Conservation (phyloP, 2,797 vertebrate species). For the Tadarida brasiliensis region DNA sequence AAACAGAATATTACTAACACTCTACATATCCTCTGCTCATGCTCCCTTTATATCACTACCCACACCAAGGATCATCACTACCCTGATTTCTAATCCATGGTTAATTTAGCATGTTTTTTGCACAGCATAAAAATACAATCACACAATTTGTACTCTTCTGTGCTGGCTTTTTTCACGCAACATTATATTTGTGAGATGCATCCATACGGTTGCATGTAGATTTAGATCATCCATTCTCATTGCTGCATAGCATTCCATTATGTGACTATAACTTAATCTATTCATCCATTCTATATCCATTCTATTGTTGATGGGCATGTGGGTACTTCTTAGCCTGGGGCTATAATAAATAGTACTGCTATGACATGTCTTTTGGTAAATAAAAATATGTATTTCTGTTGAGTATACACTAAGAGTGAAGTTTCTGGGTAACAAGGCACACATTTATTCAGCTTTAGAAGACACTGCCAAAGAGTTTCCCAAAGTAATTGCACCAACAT, state of each 20-base stretch:
- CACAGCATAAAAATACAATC: neutral
- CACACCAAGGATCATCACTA: neutral
- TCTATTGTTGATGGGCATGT: neutral
- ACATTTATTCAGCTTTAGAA: slow-evolving; percentile 60
- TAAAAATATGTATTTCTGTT: slow-evolving; percentile 37
- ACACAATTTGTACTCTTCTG: neutral
- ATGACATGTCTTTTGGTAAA: slow-evolving; percentile 28
- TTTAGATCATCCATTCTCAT: slow-evolving; percentile 17
- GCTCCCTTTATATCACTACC: neutral
- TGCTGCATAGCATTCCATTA: neutral
- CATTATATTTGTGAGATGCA: neutral
- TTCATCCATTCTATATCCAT: slow-evolving; percentile 34
- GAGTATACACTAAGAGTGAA: neutral
- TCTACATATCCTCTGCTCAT: neutral
- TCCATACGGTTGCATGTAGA: neutral
- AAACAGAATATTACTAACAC: neutral
- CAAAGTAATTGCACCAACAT: slow-evolving; percentile 59
- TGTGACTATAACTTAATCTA: neutral
- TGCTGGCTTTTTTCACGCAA: neutral
- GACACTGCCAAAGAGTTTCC: slow-evolving; percentile 34
- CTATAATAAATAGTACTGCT: slow-evolving; percentile 43
- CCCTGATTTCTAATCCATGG: neutral
- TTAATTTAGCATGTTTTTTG: slow-evolving; percentile 20
- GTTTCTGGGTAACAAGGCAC: slow-evolving; percentile 27
- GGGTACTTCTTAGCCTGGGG: neutral